phyloP scores from a whole-genome alignment of 2,888 invertebrate species.

The Volucella bombylans region DNA sequence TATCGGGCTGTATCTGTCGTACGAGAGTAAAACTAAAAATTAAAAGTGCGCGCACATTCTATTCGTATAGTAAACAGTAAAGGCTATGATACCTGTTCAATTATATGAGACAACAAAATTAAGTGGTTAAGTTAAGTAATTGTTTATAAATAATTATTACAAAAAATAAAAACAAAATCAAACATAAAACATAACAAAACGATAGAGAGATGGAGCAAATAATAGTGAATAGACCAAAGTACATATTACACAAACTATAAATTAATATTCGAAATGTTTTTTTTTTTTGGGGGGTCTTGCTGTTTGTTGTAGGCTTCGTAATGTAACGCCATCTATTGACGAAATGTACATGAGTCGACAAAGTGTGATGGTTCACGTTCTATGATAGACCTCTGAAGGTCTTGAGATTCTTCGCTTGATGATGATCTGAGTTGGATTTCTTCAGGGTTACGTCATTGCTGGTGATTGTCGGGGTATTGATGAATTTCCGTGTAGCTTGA shows the following conservation, averaged over 20 bases:
- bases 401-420: conserved; percentile 68
- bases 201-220: background rate
- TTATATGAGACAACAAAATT: conserved; percentile 46
- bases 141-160: conserved; percentile 69
- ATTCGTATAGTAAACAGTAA: conserved; percentile 46
- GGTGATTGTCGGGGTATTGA: conserved; percentile 45
- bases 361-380: conserved; percentile 24
- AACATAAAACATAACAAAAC: conserved; percentile 41
- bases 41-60: conserved; percentile 59
- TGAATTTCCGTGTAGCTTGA: conserved; percentile 67
- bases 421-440: conserved; percentile 63
- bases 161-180: conserved; percentile 40
- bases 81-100: conserved; percentile 7
- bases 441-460: conserved; percentile 62
- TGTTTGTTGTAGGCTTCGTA: conserved; percentile 42
- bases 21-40: conserved; percentile 31
- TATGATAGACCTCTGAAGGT: conserved; percentile 68
- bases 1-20: conserved; percentile 26
- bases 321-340: conserved; percentile 4
- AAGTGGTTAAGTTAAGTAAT: conserved; percentile 61
- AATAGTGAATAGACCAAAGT: conserved; percentile 19
- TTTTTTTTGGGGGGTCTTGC: conserved; percentile 56
- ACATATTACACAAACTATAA: conserved; percentile 68
- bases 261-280: conserved; percentile 61
- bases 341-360: conserved; percentile 10